Evolutionary conservation across 1,140 invertebrate genomes (phyloP), one percentile per base, ranked within the genome.

Genomic region (Drosophila punjabiensis): DNA sequence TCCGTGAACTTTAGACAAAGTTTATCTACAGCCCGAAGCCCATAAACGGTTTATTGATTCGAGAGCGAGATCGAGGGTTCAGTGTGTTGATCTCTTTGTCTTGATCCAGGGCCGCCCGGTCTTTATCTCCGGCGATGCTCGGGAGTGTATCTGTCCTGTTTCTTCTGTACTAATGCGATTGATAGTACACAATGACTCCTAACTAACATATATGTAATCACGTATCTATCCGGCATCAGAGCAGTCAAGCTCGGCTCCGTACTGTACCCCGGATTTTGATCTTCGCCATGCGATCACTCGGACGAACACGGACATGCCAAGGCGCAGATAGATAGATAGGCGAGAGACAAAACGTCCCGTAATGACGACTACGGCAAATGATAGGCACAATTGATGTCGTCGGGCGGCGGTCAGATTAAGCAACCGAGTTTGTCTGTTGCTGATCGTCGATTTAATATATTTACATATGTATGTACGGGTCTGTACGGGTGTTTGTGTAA

Each of bases 1-100:
- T 92, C 87, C 81, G 83, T 92, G 91, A 92, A 92, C 91, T 92
- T 89, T 92, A 79, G 79, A 80, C 91, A 91, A 86, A 92, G 91
- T 92, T 92, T 92, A 92, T 92, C 91, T 91, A 81, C 82, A 78
- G 62, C 45, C 68, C 71, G 66, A 53, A 52, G 43, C 33, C 43
- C 59, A 70, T 48, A 58, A 59, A 77, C 48, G 53, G 76, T 71
- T 79, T 79, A 74, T 70, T 58, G 64, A 88, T 70, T 78, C 74
- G 20, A 58, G 18, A 58, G 53, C 14, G 35, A 58, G 55, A 55
- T 33, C 32, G 55, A 58, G 55, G 13, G 50, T 45, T 61, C 41
- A 45, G 65, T 79, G 59, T 81, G 50, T 81, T 30, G 82, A 91
- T 89, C 79, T 79, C 82, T 86, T 89, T 89, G 86, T 89, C 55